These are phyloP conservation scores for Galeopsomyia nigrocyanea DNA, from an alignment of 2,888 invertebrate species.

Conservation along the genomic window DNA sequence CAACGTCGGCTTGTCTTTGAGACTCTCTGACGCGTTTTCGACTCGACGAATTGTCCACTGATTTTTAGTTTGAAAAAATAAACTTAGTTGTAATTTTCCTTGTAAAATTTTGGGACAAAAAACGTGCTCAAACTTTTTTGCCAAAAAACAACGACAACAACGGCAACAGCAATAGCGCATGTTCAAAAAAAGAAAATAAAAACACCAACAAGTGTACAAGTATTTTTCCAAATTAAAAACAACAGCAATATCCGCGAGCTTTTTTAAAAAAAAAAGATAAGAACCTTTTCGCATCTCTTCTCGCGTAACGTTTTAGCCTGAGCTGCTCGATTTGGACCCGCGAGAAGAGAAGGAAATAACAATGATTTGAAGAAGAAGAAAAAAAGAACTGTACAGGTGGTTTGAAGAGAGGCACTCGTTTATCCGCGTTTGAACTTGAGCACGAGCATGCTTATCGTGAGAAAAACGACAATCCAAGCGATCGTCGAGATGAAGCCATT, in stretches of 20 bases:
- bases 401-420: constrained; percentile 47
- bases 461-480: constrained; percentile 87
- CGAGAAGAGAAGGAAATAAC: constrained; percentile 4
- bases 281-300: neutral
- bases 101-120: constrained; percentile 10
- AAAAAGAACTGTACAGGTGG: constrained; percentile 31
- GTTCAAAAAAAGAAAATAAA: too few species aligned
- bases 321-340: too few species aligned
- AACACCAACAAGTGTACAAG: neutral
- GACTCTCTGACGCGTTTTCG: neutral
- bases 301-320: too few species aligned
- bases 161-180: constrained; percentile 1
- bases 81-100: neutral
- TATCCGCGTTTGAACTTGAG: constrained; percentile 86
- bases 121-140: constrained; percentile 1
- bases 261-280: neutral
- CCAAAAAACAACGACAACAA: constrained; percentile 1
- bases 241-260: neutral
- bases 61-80: constrained; percentile 28
- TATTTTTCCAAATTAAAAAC: constrained; percentile 26
- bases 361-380: constrained; percentile 4
- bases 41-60: neutral
- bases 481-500: constrained; percentile 89
- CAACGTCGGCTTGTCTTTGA: neutral
- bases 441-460: constrained; percentile 84